These are phyloP conservation scores for Semaprochilodus insignis DNA, from an alignment of 2,797 vertebrate species.

Conservation along the genomic window DNA sequence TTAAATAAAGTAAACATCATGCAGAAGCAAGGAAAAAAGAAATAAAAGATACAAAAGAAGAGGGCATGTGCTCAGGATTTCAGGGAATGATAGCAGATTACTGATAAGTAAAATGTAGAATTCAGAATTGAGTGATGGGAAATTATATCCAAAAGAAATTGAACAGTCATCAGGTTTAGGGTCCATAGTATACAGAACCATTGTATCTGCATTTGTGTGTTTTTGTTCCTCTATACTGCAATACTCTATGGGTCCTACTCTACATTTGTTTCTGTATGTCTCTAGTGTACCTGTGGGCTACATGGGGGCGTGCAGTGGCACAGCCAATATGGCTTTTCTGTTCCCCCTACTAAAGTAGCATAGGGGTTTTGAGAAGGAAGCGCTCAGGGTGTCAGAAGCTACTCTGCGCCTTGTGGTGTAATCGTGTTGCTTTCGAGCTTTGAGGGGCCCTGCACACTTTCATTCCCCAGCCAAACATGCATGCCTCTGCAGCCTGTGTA, in stretches of 20 bases:
- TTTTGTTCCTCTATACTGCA: conserved; percentile 22
- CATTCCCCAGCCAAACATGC: conserved; percentile 44
- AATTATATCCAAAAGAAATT: neutral
- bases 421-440: conserved; percentile 50
- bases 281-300: conserved; percentile 44
- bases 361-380: conserved; percentile 36
- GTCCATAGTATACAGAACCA: neutral
- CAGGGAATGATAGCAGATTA: neutral
- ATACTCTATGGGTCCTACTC: conserved; percentile 29
- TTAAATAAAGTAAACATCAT: conserved; percentile 50
- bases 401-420: conserved; percentile 50
- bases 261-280: conserved; percentile 23
- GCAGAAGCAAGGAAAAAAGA: conserved; percentile 14
- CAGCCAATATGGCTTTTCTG: conserved; percentile 12
- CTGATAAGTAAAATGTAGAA: too few species aligned
- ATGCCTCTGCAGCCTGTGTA: conserved; percentile 64
- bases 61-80: conserved; percentile 10
- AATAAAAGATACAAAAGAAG: neutral
- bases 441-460: conserved; percentile 23
- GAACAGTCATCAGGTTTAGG: neutral
- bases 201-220: conserved; percentile 22
- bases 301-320: conserved; percentile 42
- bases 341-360: conserved; percentile 27
- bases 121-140: too few species aligned
- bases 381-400: conserved; percentile 46